phyloP scores from a whole-genome alignment of 92 coral and sea anemone species.

The Epizoanthus illoricatus region DNA sequence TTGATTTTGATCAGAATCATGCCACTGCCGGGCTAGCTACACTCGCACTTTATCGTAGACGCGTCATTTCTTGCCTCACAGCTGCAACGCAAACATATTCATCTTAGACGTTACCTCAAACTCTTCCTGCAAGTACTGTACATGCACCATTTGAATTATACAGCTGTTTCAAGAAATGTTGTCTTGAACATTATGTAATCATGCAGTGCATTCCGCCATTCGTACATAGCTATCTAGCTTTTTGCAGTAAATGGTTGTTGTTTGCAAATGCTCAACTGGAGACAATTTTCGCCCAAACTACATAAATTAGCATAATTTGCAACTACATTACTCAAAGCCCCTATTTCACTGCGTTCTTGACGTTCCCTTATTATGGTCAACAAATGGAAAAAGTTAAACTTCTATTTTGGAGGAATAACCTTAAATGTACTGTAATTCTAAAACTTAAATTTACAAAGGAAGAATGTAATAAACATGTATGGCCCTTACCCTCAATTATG shows the following conservation, averaged over 20 bases:
- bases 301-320: too few species aligned
- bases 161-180: not conserved
- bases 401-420: too few species aligned
- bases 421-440: not conserved
- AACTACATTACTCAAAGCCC: too few species aligned
- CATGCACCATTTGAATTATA: not conserved
- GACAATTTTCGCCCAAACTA: too few species aligned
- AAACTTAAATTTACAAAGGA: not conserved
- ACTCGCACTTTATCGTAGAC: not conserved
- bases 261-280: too few species aligned
- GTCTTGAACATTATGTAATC: too few species aligned
- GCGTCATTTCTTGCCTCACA: conserved; percentile 34
- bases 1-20: not conserved
- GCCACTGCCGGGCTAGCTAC: not conserved
- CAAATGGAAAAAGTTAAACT: too few species aligned
- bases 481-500: conserved; percentile 30
- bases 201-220: too few species aligned
- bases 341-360: too few species aligned
- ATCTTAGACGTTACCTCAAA: not conserved
- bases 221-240: too few species aligned
- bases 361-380: too few species aligned
- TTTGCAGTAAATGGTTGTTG: too few species aligned
- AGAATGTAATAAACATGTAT: not conserved
- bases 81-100: conserved; percentile 14
- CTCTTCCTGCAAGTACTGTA: not conserved